phyloP scores from a whole-genome alignment of 2,113 vertebrate species.

The Pantherophis guttatus region DNA sequence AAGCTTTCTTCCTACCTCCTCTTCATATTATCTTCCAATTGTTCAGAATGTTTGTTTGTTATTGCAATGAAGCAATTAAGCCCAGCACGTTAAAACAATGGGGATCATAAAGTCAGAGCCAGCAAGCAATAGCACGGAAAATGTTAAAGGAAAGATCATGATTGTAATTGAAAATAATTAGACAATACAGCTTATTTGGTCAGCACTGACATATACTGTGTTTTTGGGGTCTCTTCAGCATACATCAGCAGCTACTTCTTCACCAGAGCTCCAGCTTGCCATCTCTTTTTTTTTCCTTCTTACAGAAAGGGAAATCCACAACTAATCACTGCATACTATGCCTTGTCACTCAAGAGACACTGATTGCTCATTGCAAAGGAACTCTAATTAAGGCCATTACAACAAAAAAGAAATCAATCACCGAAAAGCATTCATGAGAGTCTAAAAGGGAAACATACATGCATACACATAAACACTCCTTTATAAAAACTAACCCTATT shows the following conservation, averaged over 20 bases:
- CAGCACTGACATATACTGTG: slow-evolving; percentile 56
- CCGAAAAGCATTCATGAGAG: background rate
- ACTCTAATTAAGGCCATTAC: background rate
- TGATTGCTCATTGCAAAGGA: background rate
- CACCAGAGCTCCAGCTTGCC: slow-evolving; percentile 45
- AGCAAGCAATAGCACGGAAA: slow-evolving; percentile 75
- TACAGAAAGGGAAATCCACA: background rate
- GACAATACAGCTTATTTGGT: slow-evolving; percentile 79
- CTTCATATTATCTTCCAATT: slow-evolving; percentile 79
- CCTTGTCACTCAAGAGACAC: background rate
- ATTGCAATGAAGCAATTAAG: slow-evolving; percentile 80
- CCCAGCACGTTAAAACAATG: slow-evolving; percentile 76
- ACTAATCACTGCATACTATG: background rate
- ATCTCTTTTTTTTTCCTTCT: background rate
- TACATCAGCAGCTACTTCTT: slow-evolving; percentile 39
- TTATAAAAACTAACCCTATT: background rate
- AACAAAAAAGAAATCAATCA: background rate
- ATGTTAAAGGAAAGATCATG: slow-evolving; percentile 77
- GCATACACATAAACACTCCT: background rate
- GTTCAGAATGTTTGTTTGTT: slow-evolving; percentile 79
- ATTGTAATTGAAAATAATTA: slow-evolving; percentile 86
- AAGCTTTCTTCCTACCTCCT: slow-evolving; percentile 67
- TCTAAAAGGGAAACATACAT: background rate
- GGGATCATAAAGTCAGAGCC: slow-evolving; percentile 73
- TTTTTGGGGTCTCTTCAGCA: slow-evolving; percentile 25